Evolutionary conservation across 2,888 invertebrate genomes (phyloP).

Genomic region (Mongoloraphidia duomilia): DNA sequence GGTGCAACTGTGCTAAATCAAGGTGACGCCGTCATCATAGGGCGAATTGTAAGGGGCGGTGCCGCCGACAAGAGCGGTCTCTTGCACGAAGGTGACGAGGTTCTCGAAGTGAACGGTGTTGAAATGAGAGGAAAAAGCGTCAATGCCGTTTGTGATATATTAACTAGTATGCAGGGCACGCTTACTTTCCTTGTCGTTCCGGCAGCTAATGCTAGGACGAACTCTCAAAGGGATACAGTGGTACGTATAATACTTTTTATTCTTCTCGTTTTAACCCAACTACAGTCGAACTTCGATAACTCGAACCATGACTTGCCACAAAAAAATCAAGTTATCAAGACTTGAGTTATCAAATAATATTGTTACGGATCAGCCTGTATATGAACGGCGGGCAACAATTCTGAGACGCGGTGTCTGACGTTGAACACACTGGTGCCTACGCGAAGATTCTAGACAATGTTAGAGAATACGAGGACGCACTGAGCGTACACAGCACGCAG

Average conservation of each 20-base stretch:
- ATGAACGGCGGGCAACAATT: no score
- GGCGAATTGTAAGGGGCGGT: constrained; percentile 91
- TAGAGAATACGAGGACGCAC: no score
- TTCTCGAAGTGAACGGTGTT: constrained; percentile 89
- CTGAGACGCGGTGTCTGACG: no score
- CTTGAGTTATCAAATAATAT: no score
- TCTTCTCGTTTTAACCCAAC: no score
- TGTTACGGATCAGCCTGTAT: no score
- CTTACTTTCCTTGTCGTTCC: constrained; percentile 81
- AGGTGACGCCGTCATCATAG: constrained; percentile 90
- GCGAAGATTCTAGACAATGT: no score
- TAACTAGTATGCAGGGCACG: constrained; percentile 86
- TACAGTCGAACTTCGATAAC: no score
- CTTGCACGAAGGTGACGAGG: constrained; percentile 93
- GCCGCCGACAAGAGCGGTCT: constrained; percentile 92
- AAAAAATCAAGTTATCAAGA: no score
- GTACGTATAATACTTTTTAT: constrained; percentile 8
- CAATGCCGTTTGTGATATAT: constrained; percentile 92
- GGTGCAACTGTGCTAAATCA: constrained; percentile 80
- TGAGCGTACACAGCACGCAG: no score
- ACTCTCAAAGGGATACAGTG: constrained; percentile 16
- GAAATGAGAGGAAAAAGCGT: constrained; percentile 93
- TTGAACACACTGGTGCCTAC: no score
- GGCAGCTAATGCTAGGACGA: constrained; percentile 35
- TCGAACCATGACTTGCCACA: no score